phyloP scores from a whole-genome alignment of 2,797 vertebrate species.

The Typhlichthys eigenmanni region DNA sequence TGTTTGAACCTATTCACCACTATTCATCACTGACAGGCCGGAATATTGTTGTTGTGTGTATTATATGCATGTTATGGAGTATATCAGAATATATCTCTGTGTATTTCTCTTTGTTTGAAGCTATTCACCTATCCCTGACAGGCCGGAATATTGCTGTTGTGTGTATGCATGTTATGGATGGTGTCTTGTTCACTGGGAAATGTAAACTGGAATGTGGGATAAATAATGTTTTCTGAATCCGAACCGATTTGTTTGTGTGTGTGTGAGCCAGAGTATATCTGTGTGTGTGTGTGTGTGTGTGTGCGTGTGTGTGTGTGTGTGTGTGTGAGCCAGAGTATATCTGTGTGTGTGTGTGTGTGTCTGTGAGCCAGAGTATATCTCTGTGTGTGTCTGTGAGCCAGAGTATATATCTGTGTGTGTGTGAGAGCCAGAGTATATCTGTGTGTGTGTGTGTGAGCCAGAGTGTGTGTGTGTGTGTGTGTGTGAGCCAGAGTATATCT shows the following conservation, averaged over 20 bases:
- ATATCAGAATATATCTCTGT: too few species aligned
- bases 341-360: not conserved
- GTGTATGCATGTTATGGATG: not conserved
- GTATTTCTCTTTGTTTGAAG: too few species aligned
- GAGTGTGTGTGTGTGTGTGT: slow-evolving; percentile 12
- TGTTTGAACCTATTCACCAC: too few species aligned
- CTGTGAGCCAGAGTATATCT: slow-evolving; percentile 2
- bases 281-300: not conserved
- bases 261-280: too few species aligned
- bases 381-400: not conserved
- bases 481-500: not conserved
- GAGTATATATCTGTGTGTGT: not conserved
- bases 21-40: too few species aligned
- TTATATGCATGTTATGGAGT: too few species aligned
- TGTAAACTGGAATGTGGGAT: not conserved
- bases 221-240: too few species aligned
- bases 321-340: not conserved
- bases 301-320: not conserved
- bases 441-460: not conserved
- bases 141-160: too few species aligned
- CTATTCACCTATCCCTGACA: too few species aligned
- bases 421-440: not conserved
- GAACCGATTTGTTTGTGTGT: not conserved
- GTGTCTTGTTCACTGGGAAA: not conserved
- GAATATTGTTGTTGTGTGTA: too few species aligned